Base-by-base conservation (phyloP, 2,113 vertebrate species). In the Cathartes aura region DNA sequence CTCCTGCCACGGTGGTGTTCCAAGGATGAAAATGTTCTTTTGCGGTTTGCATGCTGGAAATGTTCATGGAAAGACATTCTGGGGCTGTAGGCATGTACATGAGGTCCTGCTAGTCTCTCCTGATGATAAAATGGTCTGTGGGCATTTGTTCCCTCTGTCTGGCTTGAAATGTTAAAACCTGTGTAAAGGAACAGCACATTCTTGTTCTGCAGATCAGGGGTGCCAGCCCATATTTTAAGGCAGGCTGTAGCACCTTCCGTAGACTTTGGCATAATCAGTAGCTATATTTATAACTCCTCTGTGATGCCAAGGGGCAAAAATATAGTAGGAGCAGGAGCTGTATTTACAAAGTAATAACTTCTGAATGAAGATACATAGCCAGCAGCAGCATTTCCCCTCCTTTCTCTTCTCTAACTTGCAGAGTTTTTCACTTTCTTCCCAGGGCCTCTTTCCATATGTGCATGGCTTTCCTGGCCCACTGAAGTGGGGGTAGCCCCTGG, bases 71-170 rank as follows among this genome's bases (percentile, higher is more conserved):
- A 94, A 95, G 90, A 62, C 22, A 34, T 70, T 76, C 52, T 73
- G 66, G 56, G 52, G 63, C 63, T 89, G 59, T 22, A 84, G 79
- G 72, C 82, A 58, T 30, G 67, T 34, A 40, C 52, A 58, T 67
- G 80, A 96, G 47, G 68, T 91, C 64, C 64, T 97, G 47, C 36
- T 92, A 89, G 72, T 34, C 63, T 63, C 47, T 94, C 15, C 11
- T 79, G 87, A 52, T 79, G 93, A 64, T 82, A 75, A 92, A 94
- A 94, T 80, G 47, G 27, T 94, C 79, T 93, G 55, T 78, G 86
- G 71, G 67, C 50, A 86, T 86, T 86, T 88, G 71, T 94, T 93
- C 58, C 74, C 18, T 87, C 91, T 87, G 50, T 55, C 74, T 94
- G 84, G n/a, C 66, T 91, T 82, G 45, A 82, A 90, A 79, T 29